Evolutionary conservation across 2,888 invertebrate species (phyloP), one percentile per base, ranked within the genome.

Genomic region (Opisthograptis luteolata): DNA sequence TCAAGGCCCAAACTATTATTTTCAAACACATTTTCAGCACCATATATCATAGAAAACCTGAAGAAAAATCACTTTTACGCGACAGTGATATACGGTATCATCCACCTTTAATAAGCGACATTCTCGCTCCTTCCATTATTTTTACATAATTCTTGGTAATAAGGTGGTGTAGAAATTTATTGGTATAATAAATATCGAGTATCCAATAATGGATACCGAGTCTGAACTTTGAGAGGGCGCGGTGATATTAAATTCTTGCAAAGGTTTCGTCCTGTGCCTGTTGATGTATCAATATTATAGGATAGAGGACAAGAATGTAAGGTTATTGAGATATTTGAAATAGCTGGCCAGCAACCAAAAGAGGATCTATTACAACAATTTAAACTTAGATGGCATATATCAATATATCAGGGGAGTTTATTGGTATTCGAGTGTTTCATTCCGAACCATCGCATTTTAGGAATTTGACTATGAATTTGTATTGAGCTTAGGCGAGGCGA

Each of bases 121-220:
- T 44, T 55, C 41, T 35, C 53, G 37, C 30, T 32, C 25, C 27
- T 27, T 30, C 36, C 64, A 64, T 65, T 64, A 60, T 73, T 70
- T 69, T 68, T 64, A 61, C 65, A 62, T 64, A 68, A 64, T 62
- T 64, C 62, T 53, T 49, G 58, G 46, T 58, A 61, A 61, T 51
- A 65, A 66, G 64, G 64, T 60, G 64, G 56, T 58, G 31, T 55
- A 36, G 52, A 64, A 72, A 76, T 78, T 76, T 82, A 81, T 74
- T 63, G 58, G 60, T 51, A 46, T 55, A 67, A 68, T 81, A 81
- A 81, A 81, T 83, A 79, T 74, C 68, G 52, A 58, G 46, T 55
- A 69, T 66, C 78, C 76, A 80, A 81, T 81, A 81, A 81, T 73
- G 73, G 67, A 66, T 62, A 69, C 73, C 73, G 79, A 73, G 76